These are phyloP conservation scores for Dicrostonyx torquatus DNA, from an alignment of 2,797 vertebrate species.

Conservation along the genomic window DNA sequence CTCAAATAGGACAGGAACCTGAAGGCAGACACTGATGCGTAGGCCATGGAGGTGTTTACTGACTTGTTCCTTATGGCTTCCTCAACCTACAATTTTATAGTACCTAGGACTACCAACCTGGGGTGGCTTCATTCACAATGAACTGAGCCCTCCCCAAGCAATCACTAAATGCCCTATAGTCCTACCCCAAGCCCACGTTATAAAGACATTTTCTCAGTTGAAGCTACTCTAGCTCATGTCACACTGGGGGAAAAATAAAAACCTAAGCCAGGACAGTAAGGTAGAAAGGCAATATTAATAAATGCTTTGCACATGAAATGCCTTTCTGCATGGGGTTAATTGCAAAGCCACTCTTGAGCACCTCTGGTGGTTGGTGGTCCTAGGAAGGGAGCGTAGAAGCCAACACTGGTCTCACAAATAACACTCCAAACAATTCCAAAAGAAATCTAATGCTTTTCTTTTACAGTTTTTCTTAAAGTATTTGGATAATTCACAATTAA, in stretches of 20 bases:
- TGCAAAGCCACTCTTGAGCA: rapidly evolving
- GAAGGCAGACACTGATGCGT: neutral
- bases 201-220: neutral
- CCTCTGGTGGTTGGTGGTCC: neutral
- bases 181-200: neutral
- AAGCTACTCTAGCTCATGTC: neutral
- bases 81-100: neutral
- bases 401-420: neutral
- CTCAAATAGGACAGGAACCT: neutral
- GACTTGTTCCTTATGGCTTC: too few species aligned
- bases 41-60: neutral
- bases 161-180: neutral
- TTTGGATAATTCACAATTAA: neutral
- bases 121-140: neutral
- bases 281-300: neutral
- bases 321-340: too few species aligned
- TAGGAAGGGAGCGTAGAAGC: neutral
- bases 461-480: neutral
- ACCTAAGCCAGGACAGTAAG: neutral
- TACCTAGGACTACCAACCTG: too few species aligned
- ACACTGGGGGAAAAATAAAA: too few species aligned
- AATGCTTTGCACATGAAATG: too few species aligned
- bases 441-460: neutral
- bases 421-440: neutral
- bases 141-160: neutral